Evolutionary conservation across 2,888 invertebrate genomes (phyloP).

Genomic region (Mesorhabditis spiculigera): DNA sequence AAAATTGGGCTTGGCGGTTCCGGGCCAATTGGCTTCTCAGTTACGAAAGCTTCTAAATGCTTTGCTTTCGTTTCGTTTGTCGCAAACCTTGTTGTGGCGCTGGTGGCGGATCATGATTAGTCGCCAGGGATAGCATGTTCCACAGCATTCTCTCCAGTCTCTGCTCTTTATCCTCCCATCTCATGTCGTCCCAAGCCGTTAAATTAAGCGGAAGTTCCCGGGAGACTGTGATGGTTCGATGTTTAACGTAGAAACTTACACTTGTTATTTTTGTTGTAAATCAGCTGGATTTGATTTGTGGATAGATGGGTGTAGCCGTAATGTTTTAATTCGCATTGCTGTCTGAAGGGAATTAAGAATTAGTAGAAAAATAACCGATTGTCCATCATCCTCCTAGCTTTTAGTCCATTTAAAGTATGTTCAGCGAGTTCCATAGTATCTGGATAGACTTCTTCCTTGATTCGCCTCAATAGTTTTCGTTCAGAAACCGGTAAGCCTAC

Average conservation of each 20-base stretch:
- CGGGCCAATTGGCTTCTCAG: neutral
- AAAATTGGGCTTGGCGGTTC: neutral
- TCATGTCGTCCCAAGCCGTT: neutral
- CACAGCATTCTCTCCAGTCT: neutral
- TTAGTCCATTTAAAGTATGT: neutral
- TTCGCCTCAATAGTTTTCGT: neutral
- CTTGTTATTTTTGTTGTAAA: neutral
- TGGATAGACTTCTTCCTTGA: constrained; percentile 4
- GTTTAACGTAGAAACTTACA: neutral
- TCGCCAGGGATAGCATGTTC: neutral
- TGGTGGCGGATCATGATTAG: neutral
- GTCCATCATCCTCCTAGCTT: neutral
- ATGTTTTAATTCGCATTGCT: neutral
- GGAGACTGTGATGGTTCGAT: neutral
- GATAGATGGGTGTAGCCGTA: neutral
- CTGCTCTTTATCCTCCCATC: neutral
- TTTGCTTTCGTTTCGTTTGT: too few relatives aligned
- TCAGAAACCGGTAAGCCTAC: neutral
- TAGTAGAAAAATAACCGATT: too few relatives aligned
- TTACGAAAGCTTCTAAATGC: neutral
- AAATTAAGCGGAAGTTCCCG: constrained; percentile 6
- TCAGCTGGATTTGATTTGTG: neutral
- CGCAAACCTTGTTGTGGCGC: too few relatives aligned
- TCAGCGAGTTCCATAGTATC: neutral
- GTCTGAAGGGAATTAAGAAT: neutral